Evolutionary conservation across 2,113 vertebrate genomes (phyloP).

Genomic region (Morone saxatilis): DNA sequence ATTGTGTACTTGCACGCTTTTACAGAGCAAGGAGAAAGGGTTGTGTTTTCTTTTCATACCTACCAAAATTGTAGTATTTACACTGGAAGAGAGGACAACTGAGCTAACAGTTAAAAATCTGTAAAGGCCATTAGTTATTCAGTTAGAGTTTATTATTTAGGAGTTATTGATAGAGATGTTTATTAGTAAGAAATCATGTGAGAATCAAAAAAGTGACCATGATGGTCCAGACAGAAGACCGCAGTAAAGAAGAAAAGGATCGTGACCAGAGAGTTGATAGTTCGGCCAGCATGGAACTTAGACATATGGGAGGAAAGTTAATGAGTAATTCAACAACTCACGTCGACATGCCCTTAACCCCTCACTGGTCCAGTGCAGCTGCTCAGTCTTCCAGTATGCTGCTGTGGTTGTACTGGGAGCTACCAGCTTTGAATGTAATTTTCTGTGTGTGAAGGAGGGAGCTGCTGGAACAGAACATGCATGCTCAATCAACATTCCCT

Average conservation of each 20-base stretch:
- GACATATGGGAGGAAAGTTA: slow-evolving; percentile 13
- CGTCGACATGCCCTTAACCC: not conserved
- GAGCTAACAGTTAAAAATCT: not conserved
- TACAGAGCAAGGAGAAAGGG: not conserved
- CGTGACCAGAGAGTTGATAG: not conserved
- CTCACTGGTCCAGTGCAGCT: slow-evolving; percentile 18
- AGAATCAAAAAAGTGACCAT: not conserved
- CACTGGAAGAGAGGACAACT: not conserved
- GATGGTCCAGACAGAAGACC: not conserved
- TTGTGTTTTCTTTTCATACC: not conserved
- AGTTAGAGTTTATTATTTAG: not conserved
- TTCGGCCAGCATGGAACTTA: not conserved
- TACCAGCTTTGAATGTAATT: slow-evolving; percentile 47
- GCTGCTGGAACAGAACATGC: slow-evolving; percentile 23
- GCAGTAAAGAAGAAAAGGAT: not conserved
- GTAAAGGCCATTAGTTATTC: not conserved
- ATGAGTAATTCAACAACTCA: slow-evolving; percentile 43
- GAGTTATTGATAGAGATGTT: slow-evolving; percentile 4
- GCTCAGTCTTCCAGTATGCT: slow-evolving; percentile 16
- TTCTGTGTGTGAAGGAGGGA: slow-evolving; percentile 26
- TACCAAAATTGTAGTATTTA: not conserved
- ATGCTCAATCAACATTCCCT: slow-evolving; percentile 48
- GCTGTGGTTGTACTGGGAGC: slow-evolving; percentile 23
- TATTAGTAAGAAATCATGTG: not conserved
- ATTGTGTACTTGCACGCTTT: not conserved